These are phyloP conservation scores for Eunapius fragilis DNA, from an alignment of 37 sponge, comb jelly and placozoan genomes.

Conservation along the genomic window DNA sequence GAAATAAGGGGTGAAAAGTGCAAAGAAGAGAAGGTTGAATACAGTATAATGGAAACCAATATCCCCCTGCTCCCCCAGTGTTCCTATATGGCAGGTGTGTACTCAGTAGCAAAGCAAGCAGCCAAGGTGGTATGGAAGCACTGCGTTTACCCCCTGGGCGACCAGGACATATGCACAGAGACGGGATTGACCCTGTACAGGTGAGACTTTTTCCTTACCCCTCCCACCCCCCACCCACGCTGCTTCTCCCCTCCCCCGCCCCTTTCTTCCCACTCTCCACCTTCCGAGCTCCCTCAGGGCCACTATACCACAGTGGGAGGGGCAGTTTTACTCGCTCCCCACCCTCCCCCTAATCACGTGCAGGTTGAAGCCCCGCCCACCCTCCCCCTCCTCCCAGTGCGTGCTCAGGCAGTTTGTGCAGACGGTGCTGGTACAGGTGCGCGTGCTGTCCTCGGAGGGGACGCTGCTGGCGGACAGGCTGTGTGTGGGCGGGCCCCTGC, in stretches of 20 bases:
- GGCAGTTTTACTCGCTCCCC: too few relatives aligned
- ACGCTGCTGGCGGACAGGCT: slow-evolving; percentile 22
- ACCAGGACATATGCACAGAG: neutral
- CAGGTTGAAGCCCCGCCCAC: neutral
- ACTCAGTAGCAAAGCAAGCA: slow-evolving; percentile 54
- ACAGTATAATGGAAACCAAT: too few relatives aligned
- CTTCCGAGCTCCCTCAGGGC: too few relatives aligned
- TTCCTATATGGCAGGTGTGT: slow-evolving; percentile 59
- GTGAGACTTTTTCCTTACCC: neutral
- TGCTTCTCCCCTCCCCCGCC: neutral
- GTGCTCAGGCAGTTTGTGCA: slow-evolving; percentile 34
- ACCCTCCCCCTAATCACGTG: neutral
- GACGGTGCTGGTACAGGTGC: slow-evolving; percentile 53
- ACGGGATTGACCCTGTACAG: neutral
- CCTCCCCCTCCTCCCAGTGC: slow-evolving; percentile 11
- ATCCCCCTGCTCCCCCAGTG: slow-evolving; percentile 30
- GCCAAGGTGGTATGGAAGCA: slow-evolving; percentile 70
- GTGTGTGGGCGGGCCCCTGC: slow-evolving; percentile 6
- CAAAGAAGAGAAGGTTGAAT: too few relatives aligned
- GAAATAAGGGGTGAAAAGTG: too few relatives aligned
- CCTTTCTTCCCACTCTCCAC: neutral
- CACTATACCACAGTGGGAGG: too few relatives aligned
- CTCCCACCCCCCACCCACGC: neutral
- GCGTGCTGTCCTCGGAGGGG: slow-evolving; percentile 3
- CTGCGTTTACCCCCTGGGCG: slow-evolving; percentile 29